Conservation (phyloP, 2,113 vertebrate species). For the Thalassarche chlororhynchos region DNA sequence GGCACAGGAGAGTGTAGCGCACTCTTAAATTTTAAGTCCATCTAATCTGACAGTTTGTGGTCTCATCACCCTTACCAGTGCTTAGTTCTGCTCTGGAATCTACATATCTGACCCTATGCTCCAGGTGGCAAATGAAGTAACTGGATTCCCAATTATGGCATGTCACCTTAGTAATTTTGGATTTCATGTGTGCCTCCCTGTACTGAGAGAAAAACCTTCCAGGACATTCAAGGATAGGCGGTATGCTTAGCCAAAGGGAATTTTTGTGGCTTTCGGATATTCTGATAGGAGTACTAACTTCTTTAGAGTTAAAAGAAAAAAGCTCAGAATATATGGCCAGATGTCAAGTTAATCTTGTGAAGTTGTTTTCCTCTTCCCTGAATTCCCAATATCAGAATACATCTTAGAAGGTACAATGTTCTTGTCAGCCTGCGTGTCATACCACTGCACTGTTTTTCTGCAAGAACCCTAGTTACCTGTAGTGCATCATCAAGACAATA, state of each 20-base stretch:
- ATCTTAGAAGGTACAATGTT: not conserved
- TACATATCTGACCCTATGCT: not conserved
- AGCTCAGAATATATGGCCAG: not conserved
- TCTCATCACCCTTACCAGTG: not conserved
- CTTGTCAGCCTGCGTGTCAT: not conserved
- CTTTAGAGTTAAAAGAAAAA: not conserved
- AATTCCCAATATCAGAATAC: not conserved
- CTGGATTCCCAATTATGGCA: not conserved
- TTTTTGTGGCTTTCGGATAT: not conserved
- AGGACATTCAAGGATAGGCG: not conserved
- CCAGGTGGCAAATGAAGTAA: not conserved
- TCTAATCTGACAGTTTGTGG: not conserved
- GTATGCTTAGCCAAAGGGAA: not conserved
- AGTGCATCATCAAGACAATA: not conserved
- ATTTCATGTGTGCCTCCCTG: not conserved
- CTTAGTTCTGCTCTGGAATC: not conserved
- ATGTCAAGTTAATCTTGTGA: not conserved
- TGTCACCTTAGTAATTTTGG: not conserved
- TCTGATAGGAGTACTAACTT: not conserved
- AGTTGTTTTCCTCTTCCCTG: not conserved
- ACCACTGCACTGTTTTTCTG: not conserved
- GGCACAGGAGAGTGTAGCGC: not conserved
- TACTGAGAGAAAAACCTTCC: not conserved
- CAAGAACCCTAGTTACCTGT: not conserved
- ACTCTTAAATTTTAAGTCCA: not conserved